Percentiles rank a stretch among this genome's conserved stretches.
Conservation (phyloP, 2,797 vertebrate species). For the Channa striata region DNA sequence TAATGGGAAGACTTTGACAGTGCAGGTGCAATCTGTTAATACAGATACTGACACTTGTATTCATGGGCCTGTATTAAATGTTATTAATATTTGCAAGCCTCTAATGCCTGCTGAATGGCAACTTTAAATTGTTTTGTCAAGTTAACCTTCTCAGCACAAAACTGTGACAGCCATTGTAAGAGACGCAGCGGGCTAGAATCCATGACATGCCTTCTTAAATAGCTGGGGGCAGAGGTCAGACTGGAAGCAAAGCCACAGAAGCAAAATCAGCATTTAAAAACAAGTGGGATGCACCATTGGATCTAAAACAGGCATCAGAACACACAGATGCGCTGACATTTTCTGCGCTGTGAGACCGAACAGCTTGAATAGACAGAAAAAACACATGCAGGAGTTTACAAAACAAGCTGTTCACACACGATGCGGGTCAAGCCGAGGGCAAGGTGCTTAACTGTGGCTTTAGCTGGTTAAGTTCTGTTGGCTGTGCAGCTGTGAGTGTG, state of each 20-base stretch:
- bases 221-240: conserved; percentile 51
- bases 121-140: conserved; percentile 20
- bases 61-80: neutral
- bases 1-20: conserved; percentile 26
- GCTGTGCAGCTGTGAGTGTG: conserved; percentile 20
- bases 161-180: conserved; percentile 12
- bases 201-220: conserved; percentile 3
- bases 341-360: conserved; percentile 21
- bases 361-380: conserved; percentile 48
- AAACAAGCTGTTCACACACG: conserved; percentile 62
- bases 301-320: conserved; percentile 50
- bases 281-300: conserved; percentile 2
- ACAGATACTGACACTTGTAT: conserved; percentile 6
- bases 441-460: conserved; percentile 53
- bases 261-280: conserved; percentile 63
- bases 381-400: conserved; percentile 47
- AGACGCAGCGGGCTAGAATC: conserved; percentile 28
- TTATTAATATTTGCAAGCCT: neutral
- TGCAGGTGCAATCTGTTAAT: conserved; percentile 19
- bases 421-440: conserved; percentile 42
- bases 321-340: conserved; percentile 52
- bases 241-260: conserved; percentile 33
- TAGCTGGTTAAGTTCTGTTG: conserved; percentile 32
- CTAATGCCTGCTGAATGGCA: conserved; percentile 6
- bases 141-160: conserved; percentile 15